Percentiles rank a stretch among this genome's conserved stretches.
Conservation (phyloP, 2,888 invertebrate species). For the Halictus quadricinctus region DNA sequence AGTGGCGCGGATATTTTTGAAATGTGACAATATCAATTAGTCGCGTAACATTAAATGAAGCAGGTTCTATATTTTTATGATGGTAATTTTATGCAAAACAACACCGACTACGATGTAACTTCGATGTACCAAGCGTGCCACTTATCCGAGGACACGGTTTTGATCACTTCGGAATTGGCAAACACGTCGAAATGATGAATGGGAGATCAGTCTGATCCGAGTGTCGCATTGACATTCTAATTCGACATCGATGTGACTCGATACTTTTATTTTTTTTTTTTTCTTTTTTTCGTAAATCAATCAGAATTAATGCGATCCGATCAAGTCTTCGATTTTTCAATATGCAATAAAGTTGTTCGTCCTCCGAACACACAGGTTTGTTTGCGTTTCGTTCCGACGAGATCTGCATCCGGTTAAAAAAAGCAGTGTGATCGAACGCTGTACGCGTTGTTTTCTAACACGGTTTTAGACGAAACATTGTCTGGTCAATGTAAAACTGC, state of each 20-base stretch:
- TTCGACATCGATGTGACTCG: background rate
- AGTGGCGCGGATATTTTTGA: background rate
- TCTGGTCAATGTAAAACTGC: slow-evolving; percentile 31
- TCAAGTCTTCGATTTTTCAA: background rate
- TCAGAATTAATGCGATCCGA: background rate
- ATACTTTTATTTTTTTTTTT: background rate
- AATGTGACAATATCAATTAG: background rate
- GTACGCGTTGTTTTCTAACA: background rate
- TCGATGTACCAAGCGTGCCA: slow-evolving; percentile 28
- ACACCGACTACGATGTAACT: slow-evolving; percentile 63
- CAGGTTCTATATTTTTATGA: background rate
- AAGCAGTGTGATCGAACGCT: background rate
- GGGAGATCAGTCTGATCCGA: background rate
- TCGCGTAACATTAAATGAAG: background rate
- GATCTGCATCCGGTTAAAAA: background rate
- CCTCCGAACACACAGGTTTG: background rate
- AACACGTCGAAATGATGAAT: slow-evolving; percentile 1
- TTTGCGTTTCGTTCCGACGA: background rate
- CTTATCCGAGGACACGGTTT: slow-evolving; percentile 27
- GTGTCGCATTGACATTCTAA: background rate
- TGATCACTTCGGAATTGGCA: slow-evolving; percentile 1
- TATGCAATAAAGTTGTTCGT: background rate
- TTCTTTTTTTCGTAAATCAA: background rate
- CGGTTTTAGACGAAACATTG: slow-evolving; percentile 12
- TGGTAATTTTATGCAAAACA: slow-evolving; percentile 27